Conservation (phyloP, 2,888 invertebrate genomes). For the Lithosia quadra region DNA sequence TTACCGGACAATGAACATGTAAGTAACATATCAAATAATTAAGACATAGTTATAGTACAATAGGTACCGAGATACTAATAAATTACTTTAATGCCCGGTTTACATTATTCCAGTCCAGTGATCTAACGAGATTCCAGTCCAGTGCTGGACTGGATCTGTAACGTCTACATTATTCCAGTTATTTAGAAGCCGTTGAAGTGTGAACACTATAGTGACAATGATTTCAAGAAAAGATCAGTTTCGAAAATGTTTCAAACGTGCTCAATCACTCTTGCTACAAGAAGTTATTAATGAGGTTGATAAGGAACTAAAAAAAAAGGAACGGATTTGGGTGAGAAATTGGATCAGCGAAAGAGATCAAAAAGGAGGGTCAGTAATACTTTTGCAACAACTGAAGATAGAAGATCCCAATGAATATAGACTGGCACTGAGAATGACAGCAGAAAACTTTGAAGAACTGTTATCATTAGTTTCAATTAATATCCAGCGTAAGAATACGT, state of each 20-base stretch:
- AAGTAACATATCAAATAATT: too few species aligned
- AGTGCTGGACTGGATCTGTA: too few species aligned
- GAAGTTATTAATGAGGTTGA: slow-evolving; percentile 31
- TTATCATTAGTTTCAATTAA: slow-evolving; percentile 21
- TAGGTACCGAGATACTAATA: too few species aligned
- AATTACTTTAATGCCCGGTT: too few species aligned
- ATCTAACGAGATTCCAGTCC: too few species aligned
- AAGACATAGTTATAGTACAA: too few species aligned
- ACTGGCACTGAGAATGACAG: slow-evolving; percentile 38
- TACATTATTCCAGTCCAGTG: too few species aligned
- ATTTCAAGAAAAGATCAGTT: too few species aligned
- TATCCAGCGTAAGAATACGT: slow-evolving; percentile 30
- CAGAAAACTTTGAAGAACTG: slow-evolving; percentile 30
- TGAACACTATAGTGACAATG: slow-evolving; percentile 42
- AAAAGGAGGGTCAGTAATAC: background rate
- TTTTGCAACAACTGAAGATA: slow-evolving; percentile 33
- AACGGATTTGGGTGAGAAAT: slow-evolving; percentile 40
- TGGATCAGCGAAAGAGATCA: slow-evolving; percentile 28
- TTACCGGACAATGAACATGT: too few species aligned
- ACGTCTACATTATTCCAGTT: slow-evolving; percentile 34
- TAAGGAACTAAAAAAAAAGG: slow-evolving; percentile 30
- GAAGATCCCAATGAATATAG: slow-evolving; percentile 34
- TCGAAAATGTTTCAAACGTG: slow-evolving; percentile 35
- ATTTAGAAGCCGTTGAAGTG: slow-evolving; percentile 41
- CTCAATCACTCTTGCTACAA: slow-evolving; percentile 34